These are phyloP conservation scores for Megaustenia siamemsis DNA, from an alignment of 2,888 invertebrate species.

Conservation along the genomic window DNA sequence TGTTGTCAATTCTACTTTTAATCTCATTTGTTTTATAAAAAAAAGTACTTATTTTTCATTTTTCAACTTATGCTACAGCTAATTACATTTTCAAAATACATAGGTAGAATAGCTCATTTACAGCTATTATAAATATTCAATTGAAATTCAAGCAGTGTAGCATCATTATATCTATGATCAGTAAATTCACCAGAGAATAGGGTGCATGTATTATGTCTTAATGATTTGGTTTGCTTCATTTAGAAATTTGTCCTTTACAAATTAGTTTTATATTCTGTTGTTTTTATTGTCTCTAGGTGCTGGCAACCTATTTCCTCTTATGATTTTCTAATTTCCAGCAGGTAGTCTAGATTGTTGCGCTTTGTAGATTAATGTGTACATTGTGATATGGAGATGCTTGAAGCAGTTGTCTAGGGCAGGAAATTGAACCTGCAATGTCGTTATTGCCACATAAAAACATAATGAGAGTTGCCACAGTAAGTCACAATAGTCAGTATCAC, in stretches of 20 bases:
- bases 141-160: neutral
- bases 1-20: too few relatives aligned
- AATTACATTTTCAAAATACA: too few relatives aligned
- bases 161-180: neutral
- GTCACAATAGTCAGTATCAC: constrained; percentile 2
- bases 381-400: constrained; percentile 9
- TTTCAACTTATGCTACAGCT: too few relatives aligned
- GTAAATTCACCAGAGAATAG: constrained; percentile 1
- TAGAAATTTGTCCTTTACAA: constrained; percentile 11
- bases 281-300: constrained; percentile 44
- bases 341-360: constrained; percentile 36
- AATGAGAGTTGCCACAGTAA: constrained; percentile 1
- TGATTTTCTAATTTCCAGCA: constrained; percentile 52
- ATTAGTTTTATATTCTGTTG: constrained; percentile 32
- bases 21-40: too few relatives aligned
- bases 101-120: too few relatives aligned
- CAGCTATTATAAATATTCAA: neutral
- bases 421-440: neutral
- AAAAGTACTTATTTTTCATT: too few relatives aligned
- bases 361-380: constrained; percentile 36
- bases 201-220: constrained; percentile 27
- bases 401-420: neutral
- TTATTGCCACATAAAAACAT: neutral
- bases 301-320: constrained; percentile 45
- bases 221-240: constrained; percentile 23